Evolutionary conservation across 2,797 vertebrate species (phyloP).

Genomic region (Fringilla coelebs): DNA sequence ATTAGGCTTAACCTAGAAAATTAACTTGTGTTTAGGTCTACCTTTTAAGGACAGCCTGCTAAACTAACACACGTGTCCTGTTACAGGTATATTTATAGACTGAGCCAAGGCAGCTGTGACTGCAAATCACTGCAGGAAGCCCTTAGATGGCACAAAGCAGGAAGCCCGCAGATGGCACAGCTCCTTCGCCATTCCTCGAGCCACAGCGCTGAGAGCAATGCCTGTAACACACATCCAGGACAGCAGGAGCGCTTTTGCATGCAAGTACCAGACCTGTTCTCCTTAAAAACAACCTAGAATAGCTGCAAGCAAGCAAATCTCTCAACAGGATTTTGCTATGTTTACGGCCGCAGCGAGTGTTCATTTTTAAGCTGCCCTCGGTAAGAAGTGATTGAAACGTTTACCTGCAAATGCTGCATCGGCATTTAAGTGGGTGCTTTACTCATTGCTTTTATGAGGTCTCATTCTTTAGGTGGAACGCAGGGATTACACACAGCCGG

Average conservation of each 20-base stretch:
- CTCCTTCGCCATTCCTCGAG: accelerated
- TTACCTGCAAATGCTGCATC: background rate
- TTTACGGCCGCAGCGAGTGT: accelerated
- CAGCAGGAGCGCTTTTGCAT: background rate
- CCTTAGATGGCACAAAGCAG: background rate
- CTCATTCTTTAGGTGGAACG: background rate
- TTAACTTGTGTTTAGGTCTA: background rate
- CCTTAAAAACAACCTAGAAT: background rate
- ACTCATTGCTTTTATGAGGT: background rate
- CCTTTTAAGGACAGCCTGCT: background rate
- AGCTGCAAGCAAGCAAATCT: background rate
- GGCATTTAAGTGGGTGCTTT: background rate
- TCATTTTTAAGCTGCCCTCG: background rate
- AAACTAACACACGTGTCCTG: background rate
- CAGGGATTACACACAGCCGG: accelerated
- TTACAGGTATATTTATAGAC: constrained; percentile 2
- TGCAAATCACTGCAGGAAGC: background rate
- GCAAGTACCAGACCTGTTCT: background rate
- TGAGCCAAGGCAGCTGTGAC: background rate
- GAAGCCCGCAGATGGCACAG: background rate
- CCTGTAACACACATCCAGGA: background rate
- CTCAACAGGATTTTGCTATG: background rate
- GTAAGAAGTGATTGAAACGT: background rate
- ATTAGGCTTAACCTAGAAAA: background rate
- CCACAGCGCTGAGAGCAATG: background rate